A percentile compares a stretch with the other conserved stretches of the same genome.
Conservation (phyloP, 2,797 vertebrate genomes). For the Phrynocephalus vlangalii region DNA sequence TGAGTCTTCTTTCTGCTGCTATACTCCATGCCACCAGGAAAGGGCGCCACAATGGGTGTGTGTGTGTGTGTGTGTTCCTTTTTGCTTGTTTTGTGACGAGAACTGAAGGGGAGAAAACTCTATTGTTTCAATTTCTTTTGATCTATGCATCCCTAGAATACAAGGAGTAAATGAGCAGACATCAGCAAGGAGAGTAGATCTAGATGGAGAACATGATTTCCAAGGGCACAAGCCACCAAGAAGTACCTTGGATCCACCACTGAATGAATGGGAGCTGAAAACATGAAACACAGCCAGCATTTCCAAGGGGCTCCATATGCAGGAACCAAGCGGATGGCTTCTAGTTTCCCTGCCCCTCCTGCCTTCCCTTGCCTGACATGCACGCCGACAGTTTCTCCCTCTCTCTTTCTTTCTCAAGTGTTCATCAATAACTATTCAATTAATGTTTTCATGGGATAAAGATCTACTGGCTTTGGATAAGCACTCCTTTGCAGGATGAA, state of each 20-base stretch:
- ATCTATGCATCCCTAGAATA: neutral
- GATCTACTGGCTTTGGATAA: constrained; percentile 59
- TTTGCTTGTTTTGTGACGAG: too few relatives aligned
- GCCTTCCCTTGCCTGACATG: neutral
- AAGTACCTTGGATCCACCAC: neutral
- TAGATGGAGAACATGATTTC: neutral
- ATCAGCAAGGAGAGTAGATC: too few relatives aligned
- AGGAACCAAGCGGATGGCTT: neutral
- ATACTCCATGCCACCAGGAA: neutral
- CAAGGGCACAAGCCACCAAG: neutral
- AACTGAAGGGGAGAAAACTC: neutral
- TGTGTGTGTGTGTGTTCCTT: too few relatives aligned
- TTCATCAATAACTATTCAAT: constrained; percentile 68
- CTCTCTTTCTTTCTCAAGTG: constrained; percentile 30
- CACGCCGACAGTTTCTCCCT: neutral
- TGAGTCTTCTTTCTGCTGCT: neutral
- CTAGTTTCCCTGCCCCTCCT: neutral
- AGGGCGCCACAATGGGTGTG: neutral
- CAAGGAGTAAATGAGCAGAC: neutral
- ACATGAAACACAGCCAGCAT: too few relatives aligned
- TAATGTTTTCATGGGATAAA: constrained; percentile 64
- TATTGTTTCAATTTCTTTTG: neutral
- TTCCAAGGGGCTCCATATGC: neutral
- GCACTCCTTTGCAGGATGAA: constrained; percentile 63
- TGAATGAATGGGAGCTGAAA: neutral